phyloP scores from a whole-genome alignment of 2,797 vertebrate genomes.

The Bovichtus diacanthus region DNA sequence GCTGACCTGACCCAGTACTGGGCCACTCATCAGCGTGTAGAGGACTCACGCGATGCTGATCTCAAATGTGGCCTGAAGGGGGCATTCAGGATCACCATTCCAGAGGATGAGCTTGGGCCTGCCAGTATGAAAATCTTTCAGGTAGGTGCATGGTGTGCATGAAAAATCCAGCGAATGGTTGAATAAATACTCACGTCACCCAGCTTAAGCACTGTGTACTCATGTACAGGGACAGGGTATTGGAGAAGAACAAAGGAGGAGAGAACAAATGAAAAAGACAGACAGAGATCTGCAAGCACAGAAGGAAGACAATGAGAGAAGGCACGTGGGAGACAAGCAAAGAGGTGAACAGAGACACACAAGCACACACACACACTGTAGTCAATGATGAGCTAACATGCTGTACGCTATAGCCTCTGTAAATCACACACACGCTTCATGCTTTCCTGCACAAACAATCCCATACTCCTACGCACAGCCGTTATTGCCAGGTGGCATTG shows the following conservation, averaged over 20 bases:
- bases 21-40: constrained; percentile 67
- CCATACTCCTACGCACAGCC: constrained; percentile 66
- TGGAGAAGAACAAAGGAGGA: constrained; percentile 64
- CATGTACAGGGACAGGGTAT: constrained; percentile 76
- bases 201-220: constrained; percentile 3
- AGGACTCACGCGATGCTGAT: constrained; percentile 80
- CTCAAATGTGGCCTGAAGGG: constrained; percentile 74
- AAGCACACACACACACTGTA: constrained; percentile 8
- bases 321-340: constrained; percentile 57
- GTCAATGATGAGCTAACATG: constrained; percentile 48
- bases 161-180: constrained; percentile 28
- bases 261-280: constrained; percentile 72
- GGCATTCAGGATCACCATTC: constrained; percentile 60
- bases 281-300: constrained; percentile 75
- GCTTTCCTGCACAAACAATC: constrained; percentile 73
- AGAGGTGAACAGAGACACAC: constrained; percentile 72
- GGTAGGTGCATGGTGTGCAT: constrained; percentile 62
- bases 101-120: constrained; percentile 76
- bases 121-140: constrained; percentile 85
- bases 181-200: background rate
- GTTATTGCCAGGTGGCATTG: constrained; percentile 70
- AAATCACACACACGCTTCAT: constrained; percentile 69
- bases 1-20: constrained; percentile 70
- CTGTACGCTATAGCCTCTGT: constrained; percentile 36
- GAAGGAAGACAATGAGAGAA: constrained; percentile 72